Evolutionary conservation across 2,797 vertebrate species (phyloP), one percentile per base, ranked within the genome.

Genomic region (Molothrus ater): DNA sequence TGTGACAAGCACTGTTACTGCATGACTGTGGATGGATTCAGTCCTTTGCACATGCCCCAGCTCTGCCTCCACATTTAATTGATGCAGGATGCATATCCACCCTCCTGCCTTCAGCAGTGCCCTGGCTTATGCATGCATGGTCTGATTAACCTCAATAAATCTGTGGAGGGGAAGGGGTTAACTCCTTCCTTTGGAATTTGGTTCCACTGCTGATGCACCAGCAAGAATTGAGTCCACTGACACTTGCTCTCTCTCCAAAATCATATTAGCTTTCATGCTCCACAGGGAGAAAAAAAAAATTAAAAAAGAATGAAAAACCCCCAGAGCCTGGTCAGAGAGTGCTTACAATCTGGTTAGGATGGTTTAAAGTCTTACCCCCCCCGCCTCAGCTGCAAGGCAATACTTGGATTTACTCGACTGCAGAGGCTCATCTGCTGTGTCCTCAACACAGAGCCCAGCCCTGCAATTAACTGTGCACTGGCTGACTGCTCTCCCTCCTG

Each of bases 161-260:
- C 45, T 82, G 74, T 45, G 87, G 92, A 82, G 74, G 74, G 26
- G 91, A 80, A 95, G 29, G 93, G 71, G 96, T 93, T 96, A 96
- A 95, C 71, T 15, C 80, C 64, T 84, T 80, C 71, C 76, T 85
- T 85, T 64, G 56, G 56, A 80, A 73, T 85, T 85, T 73, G 31
- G 51, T 86, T 94, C 88, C 78, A 64, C 43, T 73, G 82, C 69
- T 69, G 61, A 71, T 80, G 74, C 20, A 43, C 69, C 63, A 61
- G 84, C 29, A 91, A 89, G 92, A 96, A 94, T 45, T 85, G 66
- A 95, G 78, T 56, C 92, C 68, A 21, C 48, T 70, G 92, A 88
- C 94, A 80, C 86, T 92, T 94, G 83, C 80, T 95, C 74, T 82
- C 71, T 90, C 78, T 90, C 71, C 64, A 94, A 94, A 95, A 95